Base-by-base conservation (phyloP, 2,888 invertebrate species). In the Drosophila algonquin region DNA sequence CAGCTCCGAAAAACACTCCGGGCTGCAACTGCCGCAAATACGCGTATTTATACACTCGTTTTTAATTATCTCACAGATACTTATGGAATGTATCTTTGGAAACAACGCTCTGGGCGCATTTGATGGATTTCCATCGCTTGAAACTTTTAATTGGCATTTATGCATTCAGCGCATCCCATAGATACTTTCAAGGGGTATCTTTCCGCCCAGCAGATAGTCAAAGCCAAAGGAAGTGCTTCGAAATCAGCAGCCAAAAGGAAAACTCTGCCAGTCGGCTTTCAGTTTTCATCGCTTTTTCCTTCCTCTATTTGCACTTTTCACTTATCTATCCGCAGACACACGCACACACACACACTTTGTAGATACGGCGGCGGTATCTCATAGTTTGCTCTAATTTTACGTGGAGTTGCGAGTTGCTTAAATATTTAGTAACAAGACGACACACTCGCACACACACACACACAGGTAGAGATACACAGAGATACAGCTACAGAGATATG, bases 351-450 rank as follows among this genome's bases (percentile, higher is more conserved):
- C 55, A 32, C 48, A 54, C 53, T 53, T 57, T 47, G 63, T 63
- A 63, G 65, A 65, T 61, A 60, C 56, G 57, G 40, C 55, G 48
- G 50, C 55, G 48, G 50, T 83, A 73, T 74, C 73, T 74, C 46
- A 79, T 69, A 76, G 88, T 82, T 83, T 85, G 83, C 70, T 83
- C 83, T 78, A 83, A 82, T 85, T 83, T 83, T 40, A 16, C 55
- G 52, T 72, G 2, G n/a, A 40, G 65, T 63, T 67, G 82, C 73
- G 59, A 77, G 85, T 68, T 87, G 80, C 88, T 85, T 87, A 83
- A 85, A 80, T 86, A 82, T 83, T 83, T 85, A 87, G 82, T 85
- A 80, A 87, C 87, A 71, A 65, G 69, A 75, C 68, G 76, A 72
- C 53, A 45, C 35, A 67, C 27, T 6, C 6, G 1, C 51, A 51